A percentile compares a stretch with the other conserved stretches of the same genome.
Conservation (phyloP, 2,113 vertebrate genomes). For the Sporophila hypoxantha region DNA sequence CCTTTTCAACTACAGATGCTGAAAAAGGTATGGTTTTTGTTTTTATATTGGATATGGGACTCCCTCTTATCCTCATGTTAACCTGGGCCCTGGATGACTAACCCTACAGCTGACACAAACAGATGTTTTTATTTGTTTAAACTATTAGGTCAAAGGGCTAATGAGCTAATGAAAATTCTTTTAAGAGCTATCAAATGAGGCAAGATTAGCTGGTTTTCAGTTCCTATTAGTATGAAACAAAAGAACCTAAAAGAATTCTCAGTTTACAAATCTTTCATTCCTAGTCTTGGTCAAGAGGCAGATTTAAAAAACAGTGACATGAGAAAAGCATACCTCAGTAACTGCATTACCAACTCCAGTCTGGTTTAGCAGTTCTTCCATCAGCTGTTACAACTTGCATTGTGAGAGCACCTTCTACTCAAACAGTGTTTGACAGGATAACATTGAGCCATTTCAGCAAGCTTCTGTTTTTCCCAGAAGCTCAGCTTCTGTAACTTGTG, state of each 20-base stretch:
- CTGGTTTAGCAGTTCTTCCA: neutral
- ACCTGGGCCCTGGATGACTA: neutral
- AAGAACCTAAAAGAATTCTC: neutral
- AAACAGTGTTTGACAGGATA: neutral
- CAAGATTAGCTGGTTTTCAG: slow-evolving; percentile 39
- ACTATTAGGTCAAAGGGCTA: slow-evolving; percentile 60
- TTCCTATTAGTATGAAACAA: slow-evolving; percentile 6
- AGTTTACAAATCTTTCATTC: neutral
- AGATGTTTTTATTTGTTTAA: slow-evolving; percentile 55
- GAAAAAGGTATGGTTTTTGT: neutral
- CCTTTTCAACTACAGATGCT: neutral
- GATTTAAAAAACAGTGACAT: neutral
- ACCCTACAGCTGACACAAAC: slow-evolving; percentile 4
- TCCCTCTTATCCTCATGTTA: neutral
- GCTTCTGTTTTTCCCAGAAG: neutral
- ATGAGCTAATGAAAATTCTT: slow-evolving; percentile 51
- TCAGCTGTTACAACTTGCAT: neutral
- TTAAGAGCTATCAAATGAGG: slow-evolving; percentile 36
- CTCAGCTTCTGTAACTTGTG: neutral
- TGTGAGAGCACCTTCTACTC: neutral
- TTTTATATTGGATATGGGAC: neutral
- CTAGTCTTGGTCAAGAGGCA: neutral
- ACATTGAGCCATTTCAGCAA: neutral
- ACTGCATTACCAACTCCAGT: neutral
- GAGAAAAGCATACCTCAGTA: neutral